These are phyloP conservation scores for Cephus spinipes DNA, from an alignment of 2,888 invertebrate species.

Conservation along the genomic window DNA sequence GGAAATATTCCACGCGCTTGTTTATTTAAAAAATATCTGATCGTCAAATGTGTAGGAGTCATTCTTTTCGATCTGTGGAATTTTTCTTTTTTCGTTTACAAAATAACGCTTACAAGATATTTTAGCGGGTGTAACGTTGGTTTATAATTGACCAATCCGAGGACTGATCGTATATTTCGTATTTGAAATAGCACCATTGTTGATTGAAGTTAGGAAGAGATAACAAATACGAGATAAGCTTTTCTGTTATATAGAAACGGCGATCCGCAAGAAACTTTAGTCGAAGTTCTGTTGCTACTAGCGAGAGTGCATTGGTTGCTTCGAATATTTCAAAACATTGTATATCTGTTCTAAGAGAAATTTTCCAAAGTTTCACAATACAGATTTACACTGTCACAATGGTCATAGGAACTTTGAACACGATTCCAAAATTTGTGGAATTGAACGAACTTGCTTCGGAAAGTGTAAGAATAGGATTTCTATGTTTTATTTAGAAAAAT, in stretches of 20 bases:
- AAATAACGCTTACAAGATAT: no score
- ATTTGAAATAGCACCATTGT: neutral
- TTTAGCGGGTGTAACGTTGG: neutral
- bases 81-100: no score
- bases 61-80: no score
- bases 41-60: neutral
- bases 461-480: conserved; percentile 61
- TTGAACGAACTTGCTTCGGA: conserved; percentile 68
- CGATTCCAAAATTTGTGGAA: conserved; percentile 66
- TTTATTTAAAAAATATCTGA: neutral
- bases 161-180: neutral
- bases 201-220: neutral
- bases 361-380: neutral
- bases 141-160: neutral
- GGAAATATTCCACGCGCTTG: neutral
- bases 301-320: neutral
- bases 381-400: conserved; percentile 6
- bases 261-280: neutral
- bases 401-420: conserved; percentile 28
- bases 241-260: neutral
- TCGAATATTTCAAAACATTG: neutral
- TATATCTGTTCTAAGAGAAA: neutral
- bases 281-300: neutral
- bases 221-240: neutral
- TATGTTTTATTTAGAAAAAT: conserved; percentile 4